These are phyloP conservation scores for Paedocypris micromegethes DNA, from an alignment of 2,797 vertebrate species.

Conservation along the genomic window DNA sequence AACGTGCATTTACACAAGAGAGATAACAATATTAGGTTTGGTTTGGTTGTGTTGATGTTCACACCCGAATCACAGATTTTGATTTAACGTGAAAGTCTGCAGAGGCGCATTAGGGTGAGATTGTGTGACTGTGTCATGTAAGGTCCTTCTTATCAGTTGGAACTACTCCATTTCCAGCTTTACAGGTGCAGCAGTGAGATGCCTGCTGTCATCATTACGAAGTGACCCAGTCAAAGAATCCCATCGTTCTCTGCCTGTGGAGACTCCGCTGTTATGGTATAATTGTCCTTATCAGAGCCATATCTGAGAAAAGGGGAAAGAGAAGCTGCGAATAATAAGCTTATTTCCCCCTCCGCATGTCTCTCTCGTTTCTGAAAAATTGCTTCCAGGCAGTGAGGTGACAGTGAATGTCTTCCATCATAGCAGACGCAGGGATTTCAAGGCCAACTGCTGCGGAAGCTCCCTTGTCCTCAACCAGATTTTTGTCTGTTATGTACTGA, in stretches of 20 bases:
- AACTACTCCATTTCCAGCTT: constrained; percentile 24
- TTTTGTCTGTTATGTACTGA: background rate
- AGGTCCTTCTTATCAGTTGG: constrained; percentile 12
- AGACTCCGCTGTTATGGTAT: constrained; percentile 13
- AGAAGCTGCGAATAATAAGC: constrained; percentile 22
- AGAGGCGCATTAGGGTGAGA: constrained; percentile 9
- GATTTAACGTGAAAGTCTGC: too few species aligned
- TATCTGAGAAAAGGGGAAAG: constrained; percentile 16
- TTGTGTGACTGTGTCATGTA: background rate
- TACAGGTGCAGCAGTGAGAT: constrained; percentile 1
- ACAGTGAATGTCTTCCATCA: constrained; percentile 31
- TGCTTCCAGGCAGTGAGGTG: constrained; percentile 16
- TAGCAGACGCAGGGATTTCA: constrained; percentile 13
- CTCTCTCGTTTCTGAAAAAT: constrained; percentile 25
- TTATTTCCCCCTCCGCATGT: constrained; percentile 28
- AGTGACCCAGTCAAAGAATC: constrained; percentile 16
- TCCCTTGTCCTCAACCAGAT: constrained; percentile 24
- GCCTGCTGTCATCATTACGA: constrained; percentile 18
- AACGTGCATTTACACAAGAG: too few species aligned
- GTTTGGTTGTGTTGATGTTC: too few species aligned
- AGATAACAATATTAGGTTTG: too few species aligned
- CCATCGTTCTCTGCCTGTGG: background rate
- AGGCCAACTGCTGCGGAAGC: constrained; percentile 11
- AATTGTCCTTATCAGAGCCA: constrained; percentile 28
- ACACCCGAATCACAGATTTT: too few species aligned